phyloP scores from a whole-genome alignment of 2,113 vertebrate genomes.

The Spheniscus mendiculus region DNA sequence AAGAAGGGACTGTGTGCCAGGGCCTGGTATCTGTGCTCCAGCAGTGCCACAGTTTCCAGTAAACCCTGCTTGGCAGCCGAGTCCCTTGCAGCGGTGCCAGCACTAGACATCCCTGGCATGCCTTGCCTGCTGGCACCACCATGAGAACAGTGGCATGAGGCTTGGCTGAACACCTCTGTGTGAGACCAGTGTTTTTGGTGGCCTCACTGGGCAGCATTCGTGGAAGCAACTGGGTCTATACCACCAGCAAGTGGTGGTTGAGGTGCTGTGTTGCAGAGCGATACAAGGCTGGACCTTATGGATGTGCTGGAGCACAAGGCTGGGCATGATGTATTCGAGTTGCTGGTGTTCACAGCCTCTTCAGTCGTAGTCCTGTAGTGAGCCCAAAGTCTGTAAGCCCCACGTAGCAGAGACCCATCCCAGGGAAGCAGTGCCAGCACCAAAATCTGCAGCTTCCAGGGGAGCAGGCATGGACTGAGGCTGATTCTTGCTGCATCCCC shows the following conservation, averaged over 20 bases:
- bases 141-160: accelerated
- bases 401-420: accelerated
- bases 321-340: neutral
- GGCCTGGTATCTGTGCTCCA: neutral
- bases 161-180: neutral
- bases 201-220: neutral
- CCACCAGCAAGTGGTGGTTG: neutral
- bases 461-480: accelerated
- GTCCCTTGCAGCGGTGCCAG: neutral
- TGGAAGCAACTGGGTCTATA: neutral
- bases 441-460: neutral
- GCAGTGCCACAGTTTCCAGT: neutral
- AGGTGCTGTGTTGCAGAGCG: accelerated
- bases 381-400: neutral
- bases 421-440: neutral
- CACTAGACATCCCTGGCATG: neutral
- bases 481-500: neutral
- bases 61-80: neutral
- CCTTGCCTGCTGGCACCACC: neutral
- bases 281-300: neutral
- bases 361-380: neutral
- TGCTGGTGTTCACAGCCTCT: neutral
- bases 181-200: neutral
- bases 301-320: neutral
- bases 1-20: neutral